phyloP scores from a whole-genome alignment of 2,113 vertebrate genomes.

The Leucoraja erinaceus region DNA sequence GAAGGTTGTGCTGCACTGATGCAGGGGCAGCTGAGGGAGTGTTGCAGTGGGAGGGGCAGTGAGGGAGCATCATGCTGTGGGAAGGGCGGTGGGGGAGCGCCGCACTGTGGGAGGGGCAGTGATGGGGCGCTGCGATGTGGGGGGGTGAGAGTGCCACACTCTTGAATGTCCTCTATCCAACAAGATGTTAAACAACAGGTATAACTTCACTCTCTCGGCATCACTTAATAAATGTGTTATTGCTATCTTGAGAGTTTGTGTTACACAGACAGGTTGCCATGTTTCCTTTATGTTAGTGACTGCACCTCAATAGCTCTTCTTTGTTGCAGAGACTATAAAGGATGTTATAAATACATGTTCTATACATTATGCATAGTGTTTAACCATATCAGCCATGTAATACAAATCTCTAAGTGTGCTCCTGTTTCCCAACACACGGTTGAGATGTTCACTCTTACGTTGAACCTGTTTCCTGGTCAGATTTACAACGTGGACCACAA shows the following conservation, averaged over 20 bases:
- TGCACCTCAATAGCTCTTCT: too few relatives aligned
- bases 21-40: too few relatives aligned
- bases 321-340: background rate
- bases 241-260: background rate
- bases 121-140: too few relatives aligned
- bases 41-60: too few relatives aligned
- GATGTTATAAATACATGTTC: background rate
- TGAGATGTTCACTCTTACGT: background rate
- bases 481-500: conserved; percentile 80
- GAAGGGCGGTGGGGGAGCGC: too few relatives aligned
- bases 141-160: background rate
- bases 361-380: background rate
- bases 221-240: too few relatives aligned
- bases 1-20: too few relatives aligned
- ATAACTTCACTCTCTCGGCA: too few relatives aligned
- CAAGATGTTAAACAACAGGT: background rate
- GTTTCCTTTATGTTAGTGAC: background rate
- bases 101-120: too few relatives aligned
- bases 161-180: background rate
- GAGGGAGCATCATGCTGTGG: too few relatives aligned
- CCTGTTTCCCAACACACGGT: background rate
- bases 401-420: too few relatives aligned
- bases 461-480: conserved; percentile 50
- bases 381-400: background rate
- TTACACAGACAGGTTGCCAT: background rate